Base-by-base conservation (phyloP, 2,113 vertebrate genomes). In the Antigone vipio region DNA sequence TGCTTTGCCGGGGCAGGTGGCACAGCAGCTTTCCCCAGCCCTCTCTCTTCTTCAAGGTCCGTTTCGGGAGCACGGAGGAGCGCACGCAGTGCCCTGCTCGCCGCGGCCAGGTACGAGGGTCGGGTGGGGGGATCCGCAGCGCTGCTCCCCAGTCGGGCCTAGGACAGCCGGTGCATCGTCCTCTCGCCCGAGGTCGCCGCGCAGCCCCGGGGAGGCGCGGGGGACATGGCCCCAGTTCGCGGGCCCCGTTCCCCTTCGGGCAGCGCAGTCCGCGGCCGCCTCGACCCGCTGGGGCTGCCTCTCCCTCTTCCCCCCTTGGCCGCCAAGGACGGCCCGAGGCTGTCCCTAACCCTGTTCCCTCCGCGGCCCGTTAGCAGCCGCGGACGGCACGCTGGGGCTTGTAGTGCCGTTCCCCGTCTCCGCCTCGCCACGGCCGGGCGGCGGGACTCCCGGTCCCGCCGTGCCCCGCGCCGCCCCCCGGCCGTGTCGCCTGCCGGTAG, bases 351-450 rank as follows among this genome's bases (percentile, higher is more conserved):
- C 53, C 45, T 42, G 47, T 32, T 55, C 40, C 32, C 68, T 9
- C 50, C 34, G 30, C 50, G 21, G 40, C 47, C 69, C 72, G 80
- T 59, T 60, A 60, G 5, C 62, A 5, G 26, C 45, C 16, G 42
- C 90, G 34, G 35, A 4, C 8, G 29, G 72, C 85, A 55, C 29
- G 50, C 72, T 44, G 94, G 97, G 85, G 24, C 19, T 27, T 22
- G 96, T 95, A 95, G 96, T 96, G 60, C 80, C 27, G 12, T 7
- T 34, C 8, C 14, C 24, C 22, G 18, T 2, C 35, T 3, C 12
- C 17, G 2, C 76, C 55, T 2, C 19, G 22, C 9, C 4, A 1
- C 4, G 5, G 16, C 15, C 8, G 18, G 12, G 7, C 3, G 1
- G 1, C 3, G 3, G 26, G 63, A 97, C 97, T 95, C 67, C 81